phyloP scores from a whole-genome alignment of 2,113 vertebrate genomes.

The Synchiropus splendidus region DNA sequence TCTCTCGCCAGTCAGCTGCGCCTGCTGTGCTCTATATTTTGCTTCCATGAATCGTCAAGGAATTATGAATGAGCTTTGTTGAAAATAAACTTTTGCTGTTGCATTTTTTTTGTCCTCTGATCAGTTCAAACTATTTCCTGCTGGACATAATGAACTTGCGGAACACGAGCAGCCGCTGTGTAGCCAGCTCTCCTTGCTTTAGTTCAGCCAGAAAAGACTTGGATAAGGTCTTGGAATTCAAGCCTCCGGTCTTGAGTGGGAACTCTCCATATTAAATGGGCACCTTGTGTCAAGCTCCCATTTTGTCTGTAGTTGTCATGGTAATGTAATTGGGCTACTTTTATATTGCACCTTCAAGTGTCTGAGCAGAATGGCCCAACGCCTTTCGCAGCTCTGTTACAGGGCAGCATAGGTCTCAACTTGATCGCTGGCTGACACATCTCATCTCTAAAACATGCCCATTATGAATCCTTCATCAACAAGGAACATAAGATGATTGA shows the following conservation, averaged over 20 bases:
- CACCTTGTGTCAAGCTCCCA: conserved; percentile 21
- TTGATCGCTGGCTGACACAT: conserved; percentile 1
- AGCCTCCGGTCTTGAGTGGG: conserved; percentile 1
- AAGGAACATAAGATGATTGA: too few species aligned
- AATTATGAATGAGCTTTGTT: conserved; percentile 1
- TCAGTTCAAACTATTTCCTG: conserved; percentile 1
- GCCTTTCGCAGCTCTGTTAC: conserved; percentile 41
- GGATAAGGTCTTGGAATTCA: too few species aligned
- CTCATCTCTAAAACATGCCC: too few species aligned
- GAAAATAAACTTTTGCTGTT: too few species aligned
- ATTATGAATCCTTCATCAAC: too few species aligned
- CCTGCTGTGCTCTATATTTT: conserved; percentile 6
- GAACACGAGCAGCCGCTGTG: neutral
- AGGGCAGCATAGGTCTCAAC: conserved; percentile 26
- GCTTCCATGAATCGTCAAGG: neutral
- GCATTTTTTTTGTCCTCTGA: too few species aligned
- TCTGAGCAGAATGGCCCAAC: conserved; percentile 41
- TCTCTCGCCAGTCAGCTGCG: conserved; percentile 19
- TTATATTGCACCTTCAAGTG: conserved; percentile 46
- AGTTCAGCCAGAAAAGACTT: too few species aligned
- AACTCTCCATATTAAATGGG: conserved; percentile 28
- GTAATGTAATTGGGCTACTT: conserved; percentile 45
- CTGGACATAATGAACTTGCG: neutral
- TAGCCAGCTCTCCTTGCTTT: too few species aligned
- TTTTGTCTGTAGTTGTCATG: conserved; percentile 42